Evolutionary conservation across 2,113 vertebrate genomes (phyloP), one percentile per base, ranked within the genome.

Genomic region (Blennius ocellaris): DNA sequence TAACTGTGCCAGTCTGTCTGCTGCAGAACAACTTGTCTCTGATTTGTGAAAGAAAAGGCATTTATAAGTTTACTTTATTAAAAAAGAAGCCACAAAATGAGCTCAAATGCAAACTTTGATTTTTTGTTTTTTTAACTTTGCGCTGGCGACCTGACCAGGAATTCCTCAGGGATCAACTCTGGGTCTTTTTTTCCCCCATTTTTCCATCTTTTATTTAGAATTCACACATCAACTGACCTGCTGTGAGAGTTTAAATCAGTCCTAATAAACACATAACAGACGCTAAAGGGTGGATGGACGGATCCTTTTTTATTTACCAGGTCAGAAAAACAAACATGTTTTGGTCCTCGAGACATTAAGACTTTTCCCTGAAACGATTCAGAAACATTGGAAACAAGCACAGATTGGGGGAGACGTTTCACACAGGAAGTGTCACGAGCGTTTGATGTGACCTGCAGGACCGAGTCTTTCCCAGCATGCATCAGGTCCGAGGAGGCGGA

Each of bases 271-370:
- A 68, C 5, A 65, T 16, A 0, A 78, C 36, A 60, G 0, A 61
- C 40, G 50, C 39, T 43, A 36, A 45, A 1, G 15, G 6, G 10
- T 47, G 12, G 5, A 15, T 5, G 50, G 17, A 6, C 14, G 0
- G 3, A 53, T 37, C 15, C 0, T 52, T 30, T 48, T 63, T 64
- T 64, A 81, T 44, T 70, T 55, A 1, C 49, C 71, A 78, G 49
- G 9, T 7, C 36, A 64, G 9, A 64, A 69, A 60, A 53, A 60
- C 7, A 37, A 64, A 61, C 5, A 38, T 48, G 5, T 36, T 75
- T 75, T 60, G 60, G 71, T 60, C 53, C n/a, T 12, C 1, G 21
- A 30, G n/a, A 30, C 2, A 30, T 30, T 30, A 2, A 30, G n/a
- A 30, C 4, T 30, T 30, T 2, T 2, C 21, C 21, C 21, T 30